Base-by-base conservation (phyloP, 2,888 invertebrate species). In the Drosophila fulvimacula region DNA sequence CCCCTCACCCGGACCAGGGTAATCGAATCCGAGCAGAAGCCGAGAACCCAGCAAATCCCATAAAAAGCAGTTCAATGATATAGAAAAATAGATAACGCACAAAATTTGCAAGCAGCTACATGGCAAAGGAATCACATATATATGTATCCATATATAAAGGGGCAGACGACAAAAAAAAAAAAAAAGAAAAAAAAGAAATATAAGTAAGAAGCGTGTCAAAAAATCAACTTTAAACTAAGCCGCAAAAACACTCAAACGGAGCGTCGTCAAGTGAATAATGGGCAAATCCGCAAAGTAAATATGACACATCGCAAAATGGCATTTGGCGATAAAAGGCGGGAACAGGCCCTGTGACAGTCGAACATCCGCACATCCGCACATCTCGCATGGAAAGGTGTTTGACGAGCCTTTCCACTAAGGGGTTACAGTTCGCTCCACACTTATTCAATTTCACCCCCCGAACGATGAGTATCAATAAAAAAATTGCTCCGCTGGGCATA, bases 271-370 rank as follows among this genome's bases (percentile, higher is more conserved):
- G 86, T 89, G 88, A 87, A 88, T 85, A 89, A 84, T 88, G 87
- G 83, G 69, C 67, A 88, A 88, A 89, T 88, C 88, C 85, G 78
- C 74, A 84, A 78, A 78, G 80, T 88, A 85, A 87, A 86, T 88
- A 83, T 86, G 89, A 86, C 89, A 88, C 83, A 87, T 86, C 70
- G 75, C 88, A 79, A 85, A 85, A 84, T 89, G 79, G 88, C 84
- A 79, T 87, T 89, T 60, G 84, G 58, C 62, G 88, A 89, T 85
- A 85, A 85, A 85, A 81, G 44, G 42, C 24, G 42, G 21, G 36
- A 68, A 44, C 61, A 70, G 55, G 79, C 57, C 69, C 21, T 69
- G 59, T 76, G 83, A 73, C 83, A 76, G 77, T 64, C 78, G 53
- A 61, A 74, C 61, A 68, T 82, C 46, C 59, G 32, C 60, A 69